Conservation (phyloP, 2,888 invertebrate genomes). For the Epinotia ramella region DNA sequence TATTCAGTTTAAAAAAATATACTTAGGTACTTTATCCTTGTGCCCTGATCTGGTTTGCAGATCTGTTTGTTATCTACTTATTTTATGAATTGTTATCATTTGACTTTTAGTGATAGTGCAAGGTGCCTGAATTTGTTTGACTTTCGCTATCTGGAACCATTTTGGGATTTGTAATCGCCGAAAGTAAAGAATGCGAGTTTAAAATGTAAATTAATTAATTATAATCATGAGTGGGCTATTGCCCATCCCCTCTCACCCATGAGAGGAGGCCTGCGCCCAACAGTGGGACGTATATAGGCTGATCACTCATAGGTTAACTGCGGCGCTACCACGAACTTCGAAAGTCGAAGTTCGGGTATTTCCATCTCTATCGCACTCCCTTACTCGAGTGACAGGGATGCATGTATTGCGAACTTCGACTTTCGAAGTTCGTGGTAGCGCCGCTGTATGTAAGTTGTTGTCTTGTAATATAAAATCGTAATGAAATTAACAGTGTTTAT, state of each 20-base stretch:
- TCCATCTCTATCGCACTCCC: no score
- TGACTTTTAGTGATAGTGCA: not conserved
- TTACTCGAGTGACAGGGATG: no score
- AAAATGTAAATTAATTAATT: slow-evolving; percentile 6
- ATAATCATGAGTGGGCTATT: not conserved
- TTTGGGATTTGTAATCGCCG: no score
- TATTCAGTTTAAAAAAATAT: not conserved
- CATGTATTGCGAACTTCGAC: no score
- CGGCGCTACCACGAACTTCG: no score
- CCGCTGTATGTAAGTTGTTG: slow-evolving; percentile 3
- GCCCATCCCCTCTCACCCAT: no score
- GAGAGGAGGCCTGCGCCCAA: no score
- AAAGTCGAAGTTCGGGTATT: no score
- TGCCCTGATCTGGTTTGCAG: slow-evolving; percentile 9
- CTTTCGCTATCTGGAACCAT: no score
- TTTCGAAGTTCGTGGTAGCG: no score
- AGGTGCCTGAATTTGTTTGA: not conserved
- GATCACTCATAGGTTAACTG: not conserved
- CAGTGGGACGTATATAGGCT: no score
- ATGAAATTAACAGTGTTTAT: not conserved
- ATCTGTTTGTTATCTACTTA: slow-evolving; percentile 7
- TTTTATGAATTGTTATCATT: not conserved
- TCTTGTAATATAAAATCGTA: slow-evolving; percentile 14
- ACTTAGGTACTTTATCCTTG: not conserved
- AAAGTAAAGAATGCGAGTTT: no score